phyloP scores from a whole-genome alignment of 2,888 invertebrate genomes.

The Eupsilia transversa region DNA sequence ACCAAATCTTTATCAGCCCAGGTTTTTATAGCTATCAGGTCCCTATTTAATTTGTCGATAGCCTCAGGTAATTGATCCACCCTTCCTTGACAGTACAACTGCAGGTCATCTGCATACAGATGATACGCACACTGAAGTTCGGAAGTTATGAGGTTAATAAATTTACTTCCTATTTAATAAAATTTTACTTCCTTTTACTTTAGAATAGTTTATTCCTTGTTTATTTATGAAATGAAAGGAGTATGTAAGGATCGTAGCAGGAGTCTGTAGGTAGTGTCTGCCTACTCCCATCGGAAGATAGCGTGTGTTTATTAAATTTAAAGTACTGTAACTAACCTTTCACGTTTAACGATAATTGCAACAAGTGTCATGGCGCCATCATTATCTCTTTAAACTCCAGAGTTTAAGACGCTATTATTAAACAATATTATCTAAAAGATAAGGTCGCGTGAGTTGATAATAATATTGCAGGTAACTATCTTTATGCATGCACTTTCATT shows the following conservation, averaged over 20 bases:
- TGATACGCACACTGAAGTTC: too few relatives aligned
- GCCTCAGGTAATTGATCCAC: too few relatives aligned
- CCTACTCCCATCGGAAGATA: too few relatives aligned
- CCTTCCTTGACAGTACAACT: too few relatives aligned
- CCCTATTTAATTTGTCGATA: too few relatives aligned
- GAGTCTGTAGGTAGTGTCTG: too few relatives aligned
- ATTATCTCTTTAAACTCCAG: slow-evolving; percentile 15
- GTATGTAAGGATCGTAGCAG: too few relatives aligned
- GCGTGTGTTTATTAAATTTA: not conserved
- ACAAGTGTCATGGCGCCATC: slow-evolving; percentile 25
- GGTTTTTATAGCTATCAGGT: too few relatives aligned
- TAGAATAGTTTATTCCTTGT: not conserved
- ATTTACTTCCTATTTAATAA: too few relatives aligned
- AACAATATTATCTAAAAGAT: slow-evolving; percentile 40
- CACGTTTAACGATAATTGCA: not conserved
- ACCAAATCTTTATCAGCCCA: too few relatives aligned
- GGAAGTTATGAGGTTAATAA: too few relatives aligned
- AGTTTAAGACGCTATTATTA: slow-evolving; percentile 15
- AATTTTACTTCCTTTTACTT: not conserved
- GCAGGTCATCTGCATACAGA: too few relatives aligned
- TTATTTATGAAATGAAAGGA: not conserved
- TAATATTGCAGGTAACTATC: not conserved
- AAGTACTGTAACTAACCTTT: not conserved
- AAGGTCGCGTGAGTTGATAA: slow-evolving; percentile 20
- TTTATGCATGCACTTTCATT: slow-evolving; percentile 1